A percentile compares a stretch with the other conserved stretches of the same genome.
These are phyloP conservation scores for Unio pictorum DNA, from an alignment of 2,888 invertebrate genomes.

Conservation along the genomic window DNA sequence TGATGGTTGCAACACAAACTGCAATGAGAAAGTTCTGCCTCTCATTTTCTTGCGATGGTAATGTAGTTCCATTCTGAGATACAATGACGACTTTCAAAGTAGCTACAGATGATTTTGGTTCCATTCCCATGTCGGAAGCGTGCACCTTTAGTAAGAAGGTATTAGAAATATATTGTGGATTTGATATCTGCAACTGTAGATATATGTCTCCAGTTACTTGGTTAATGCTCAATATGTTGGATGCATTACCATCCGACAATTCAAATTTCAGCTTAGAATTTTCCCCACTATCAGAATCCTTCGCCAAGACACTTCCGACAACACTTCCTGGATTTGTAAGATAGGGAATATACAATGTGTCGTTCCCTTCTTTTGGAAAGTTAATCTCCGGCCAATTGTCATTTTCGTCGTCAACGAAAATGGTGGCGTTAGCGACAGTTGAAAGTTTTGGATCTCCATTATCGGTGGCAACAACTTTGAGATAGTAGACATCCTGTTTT, in stretches of 20 bases:
- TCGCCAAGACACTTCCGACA: conserved; percentile 42
- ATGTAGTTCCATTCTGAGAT: conserved; percentile 18
- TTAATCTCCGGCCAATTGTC: conserved; percentile 60
- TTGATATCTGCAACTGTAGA: conserved; percentile 27
- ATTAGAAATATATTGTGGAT: conserved; percentile 23
- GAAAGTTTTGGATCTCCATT: conserved; percentile 43
- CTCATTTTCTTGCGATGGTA: conserved; percentile 7
- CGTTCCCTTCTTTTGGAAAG: conserved; percentile 48
- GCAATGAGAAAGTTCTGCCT: conserved; percentile 40
- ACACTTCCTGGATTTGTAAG: conserved; percentile 38
- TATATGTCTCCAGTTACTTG: conserved; percentile 46
- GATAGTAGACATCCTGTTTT: conserved; percentile 41
- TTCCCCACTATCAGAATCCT: conserved; percentile 46
- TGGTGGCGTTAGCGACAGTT: conserved; percentile 46
- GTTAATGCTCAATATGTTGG: conserved; percentile 42
- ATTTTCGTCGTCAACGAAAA: conserved; percentile 61
- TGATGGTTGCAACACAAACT: conserved; percentile 33
- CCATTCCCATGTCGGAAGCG: conserved; percentile 31
- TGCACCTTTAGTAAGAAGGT: conserved; percentile 26
- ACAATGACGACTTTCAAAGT: conserved; percentile 24
- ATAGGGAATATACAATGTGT: conserved; percentile 44
- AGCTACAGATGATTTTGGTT: conserved; percentile 15
- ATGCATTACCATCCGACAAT: conserved; percentile 44
- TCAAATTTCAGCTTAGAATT: conserved; percentile 50
- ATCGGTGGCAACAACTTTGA: conserved; percentile 58